Evolutionary conservation across 2,113 vertebrate genomes (phyloP).

Genomic region (Eupsittula cactorum): DNA sequence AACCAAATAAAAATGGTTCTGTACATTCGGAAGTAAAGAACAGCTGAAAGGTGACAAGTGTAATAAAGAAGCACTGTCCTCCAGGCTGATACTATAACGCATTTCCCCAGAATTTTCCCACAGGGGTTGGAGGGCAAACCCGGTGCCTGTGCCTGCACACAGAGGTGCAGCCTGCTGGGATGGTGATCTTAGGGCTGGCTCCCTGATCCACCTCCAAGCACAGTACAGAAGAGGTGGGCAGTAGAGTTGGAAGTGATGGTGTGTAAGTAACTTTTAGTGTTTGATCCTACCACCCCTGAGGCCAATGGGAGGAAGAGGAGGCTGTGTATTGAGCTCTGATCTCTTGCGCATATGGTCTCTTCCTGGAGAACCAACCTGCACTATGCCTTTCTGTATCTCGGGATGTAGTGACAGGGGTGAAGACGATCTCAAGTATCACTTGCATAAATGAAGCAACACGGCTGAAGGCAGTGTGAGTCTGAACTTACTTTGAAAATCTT

Average conservation of each 20-base stretch:
- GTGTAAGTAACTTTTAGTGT: background rate
- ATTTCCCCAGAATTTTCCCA: slow-evolving; percentile 24
- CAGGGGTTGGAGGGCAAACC: background rate
- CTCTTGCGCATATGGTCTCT: background rate
- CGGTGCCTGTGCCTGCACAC: background rate
- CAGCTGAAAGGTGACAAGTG: slow-evolving; percentile 30
- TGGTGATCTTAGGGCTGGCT: slow-evolving; percentile 24
- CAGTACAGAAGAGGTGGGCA: background rate
- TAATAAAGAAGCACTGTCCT: slow-evolving; percentile 42
- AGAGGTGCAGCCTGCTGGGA: background rate
- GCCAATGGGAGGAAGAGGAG: background rate
- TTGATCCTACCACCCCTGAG: background rate
- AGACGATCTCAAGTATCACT: background rate
- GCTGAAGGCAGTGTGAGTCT: background rate
- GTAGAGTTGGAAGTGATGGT: background rate
- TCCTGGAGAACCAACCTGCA: background rate
- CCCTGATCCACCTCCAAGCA: background rate
- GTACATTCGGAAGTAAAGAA: slow-evolving; percentile 47
- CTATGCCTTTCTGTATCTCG: background rate
- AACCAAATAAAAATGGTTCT: slow-evolving; percentile 59
- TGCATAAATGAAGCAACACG: background rate
- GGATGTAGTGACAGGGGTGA: background rate
- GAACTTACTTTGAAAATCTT: background rate
- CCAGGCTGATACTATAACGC: background rate
- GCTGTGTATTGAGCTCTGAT: background rate